Percentiles rank a stretch among this genome's conserved stretches.
These are phyloP conservation scores for Gambusia holbrooki DNA, from an alignment of 2,113 vertebrate genomes.

Conservation along the genomic window DNA sequence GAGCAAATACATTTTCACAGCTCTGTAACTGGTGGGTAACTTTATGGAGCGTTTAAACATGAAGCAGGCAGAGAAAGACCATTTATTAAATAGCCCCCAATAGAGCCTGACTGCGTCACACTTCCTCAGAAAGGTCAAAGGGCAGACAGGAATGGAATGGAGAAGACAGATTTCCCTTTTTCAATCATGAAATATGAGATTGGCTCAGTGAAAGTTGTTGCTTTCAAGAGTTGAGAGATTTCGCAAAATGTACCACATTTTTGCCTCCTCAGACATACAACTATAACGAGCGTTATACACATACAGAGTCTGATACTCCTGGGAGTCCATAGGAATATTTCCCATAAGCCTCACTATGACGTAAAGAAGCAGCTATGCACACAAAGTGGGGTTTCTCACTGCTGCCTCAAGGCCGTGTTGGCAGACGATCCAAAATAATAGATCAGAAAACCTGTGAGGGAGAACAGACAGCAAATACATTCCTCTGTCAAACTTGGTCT, in stretches of 20 bases:
- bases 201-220: background rate
- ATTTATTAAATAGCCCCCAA: constrained; percentile 31
- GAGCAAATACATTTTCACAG: no score
- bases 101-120: constrained; percentile 53
- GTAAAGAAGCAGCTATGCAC: constrained; percentile 72
- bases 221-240: background rate
- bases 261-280: constrained; percentile 7
- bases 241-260: background rate
- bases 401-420: constrained; percentile 50
- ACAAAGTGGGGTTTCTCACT: constrained; percentile 65
- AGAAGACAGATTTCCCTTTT: background rate
- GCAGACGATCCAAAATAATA: constrained; percentile 51
- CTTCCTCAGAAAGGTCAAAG: constrained; percentile 59
- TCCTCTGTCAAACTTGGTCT: constrained; percentile 9
- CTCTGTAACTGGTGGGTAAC: no score
- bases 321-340: constrained; percentile 63
- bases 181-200: constrained; percentile 11
- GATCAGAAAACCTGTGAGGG: constrained; percentile 34
- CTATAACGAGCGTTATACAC: constrained; percentile 21
- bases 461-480: constrained; percentile 16
- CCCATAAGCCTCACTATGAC: constrained; percentile 66
- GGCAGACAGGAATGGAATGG: constrained; percentile 18
- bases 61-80: constrained; percentile 7
- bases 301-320: constrained; percentile 39
- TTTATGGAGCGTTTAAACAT: background rate